Evolutionary conservation across 1,140 invertebrate genomes (phyloP).

Genomic region (Amyelois transitella): DNA sequence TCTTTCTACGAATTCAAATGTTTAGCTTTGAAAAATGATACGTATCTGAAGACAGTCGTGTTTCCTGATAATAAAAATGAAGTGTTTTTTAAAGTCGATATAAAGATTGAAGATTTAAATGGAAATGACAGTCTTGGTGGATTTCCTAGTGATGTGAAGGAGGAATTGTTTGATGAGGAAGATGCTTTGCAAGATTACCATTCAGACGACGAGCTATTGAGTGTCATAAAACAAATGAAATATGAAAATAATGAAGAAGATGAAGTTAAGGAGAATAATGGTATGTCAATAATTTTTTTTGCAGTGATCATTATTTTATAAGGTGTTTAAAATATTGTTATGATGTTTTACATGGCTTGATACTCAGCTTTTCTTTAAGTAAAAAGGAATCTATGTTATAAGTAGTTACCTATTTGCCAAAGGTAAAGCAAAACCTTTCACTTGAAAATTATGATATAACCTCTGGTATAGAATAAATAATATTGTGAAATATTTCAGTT

Average conservation of each 20-base stretch:
- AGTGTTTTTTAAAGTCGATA: background rate
- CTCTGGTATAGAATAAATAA: background rate
- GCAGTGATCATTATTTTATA: no score
- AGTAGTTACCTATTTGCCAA: no score
- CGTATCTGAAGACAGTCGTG: background rate
- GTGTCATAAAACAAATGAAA: slow-evolving; percentile 50
- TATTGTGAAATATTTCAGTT: slow-evolving; percentile 3
- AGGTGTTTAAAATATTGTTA: no score
- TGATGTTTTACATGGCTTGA: no score
- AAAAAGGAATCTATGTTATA: no score
- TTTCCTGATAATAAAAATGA: background rate
- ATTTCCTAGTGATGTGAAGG: background rate
- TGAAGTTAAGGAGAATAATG: slow-evolving; percentile 35
- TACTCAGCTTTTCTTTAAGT: no score
- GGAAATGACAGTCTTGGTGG: background rate
- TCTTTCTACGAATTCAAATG: background rate
- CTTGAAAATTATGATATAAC: background rate
- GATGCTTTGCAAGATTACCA: slow-evolving; percentile 13
- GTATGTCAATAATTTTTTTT: slow-evolving; percentile 26
- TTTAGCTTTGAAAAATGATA: background rate
- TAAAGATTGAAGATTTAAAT: background rate
- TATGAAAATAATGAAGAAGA: slow-evolving; percentile 27
- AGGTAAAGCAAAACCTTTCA: no score
- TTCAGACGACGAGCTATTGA: slow-evolving; percentile 49
- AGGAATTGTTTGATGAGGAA: slow-evolving; percentile 3